Conservation (phyloP, 2,113 vertebrate genomes). For the Thalassarche chlororhynchos region DNA sequence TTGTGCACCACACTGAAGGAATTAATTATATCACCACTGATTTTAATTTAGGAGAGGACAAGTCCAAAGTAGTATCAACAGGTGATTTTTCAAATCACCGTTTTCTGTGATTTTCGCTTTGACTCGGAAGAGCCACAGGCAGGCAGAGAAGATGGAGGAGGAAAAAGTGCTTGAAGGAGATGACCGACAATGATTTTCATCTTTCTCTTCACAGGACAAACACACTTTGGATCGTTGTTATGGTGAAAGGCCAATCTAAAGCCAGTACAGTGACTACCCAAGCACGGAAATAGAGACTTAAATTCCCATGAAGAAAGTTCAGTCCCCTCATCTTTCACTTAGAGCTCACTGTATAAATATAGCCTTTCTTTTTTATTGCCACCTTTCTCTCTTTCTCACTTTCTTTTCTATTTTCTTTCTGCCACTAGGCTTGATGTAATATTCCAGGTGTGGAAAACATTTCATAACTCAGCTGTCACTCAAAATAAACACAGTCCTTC, state of each 20-base stretch:
- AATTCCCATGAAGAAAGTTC: neutral
- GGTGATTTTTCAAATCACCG: neutral
- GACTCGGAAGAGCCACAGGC: neutral
- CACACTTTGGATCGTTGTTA: neutral
- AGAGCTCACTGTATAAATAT: neutral
- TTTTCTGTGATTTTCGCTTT: neutral
- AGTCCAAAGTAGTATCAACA: neutral
- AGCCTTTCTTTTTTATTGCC: neutral
- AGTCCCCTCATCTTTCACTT: neutral
- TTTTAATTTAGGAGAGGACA: neutral
- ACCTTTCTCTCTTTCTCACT: neutral
- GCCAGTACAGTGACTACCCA: neutral
- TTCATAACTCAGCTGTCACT: neutral
- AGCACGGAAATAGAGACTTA: neutral
- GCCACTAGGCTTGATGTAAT: neutral
- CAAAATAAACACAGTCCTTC: neutral
- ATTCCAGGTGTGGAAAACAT: neutral
- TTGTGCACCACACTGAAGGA: neutral
- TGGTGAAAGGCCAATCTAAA: neutral
- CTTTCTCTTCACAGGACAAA: neutral
- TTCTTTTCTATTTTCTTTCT: neutral
- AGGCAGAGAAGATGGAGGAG: neutral
- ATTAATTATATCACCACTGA: neutral
- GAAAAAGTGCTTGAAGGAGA: neutral
- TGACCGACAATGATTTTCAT: neutral